phyloP scores from a whole-genome alignment of 2,113 vertebrate species.

The Archilochus colubris region DNA sequence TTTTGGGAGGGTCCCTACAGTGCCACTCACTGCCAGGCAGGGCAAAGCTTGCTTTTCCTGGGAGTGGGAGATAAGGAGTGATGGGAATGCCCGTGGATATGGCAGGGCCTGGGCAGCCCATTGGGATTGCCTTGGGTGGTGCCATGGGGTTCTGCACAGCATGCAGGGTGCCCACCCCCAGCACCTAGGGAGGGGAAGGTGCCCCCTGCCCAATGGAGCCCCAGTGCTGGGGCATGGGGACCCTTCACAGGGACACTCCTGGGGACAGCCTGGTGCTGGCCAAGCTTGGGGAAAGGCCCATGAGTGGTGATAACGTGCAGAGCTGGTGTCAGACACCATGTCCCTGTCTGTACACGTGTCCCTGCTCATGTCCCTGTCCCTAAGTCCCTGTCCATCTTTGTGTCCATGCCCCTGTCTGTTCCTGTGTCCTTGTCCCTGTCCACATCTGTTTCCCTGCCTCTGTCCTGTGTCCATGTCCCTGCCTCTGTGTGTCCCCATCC shows the following conservation, averaged over 20 bases:
- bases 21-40: rapidly evolving
- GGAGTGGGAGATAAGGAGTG: neutral
- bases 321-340: neutral
- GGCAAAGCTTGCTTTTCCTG: neutral
- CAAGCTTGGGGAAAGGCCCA: too few relatives aligned
- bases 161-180: neutral
- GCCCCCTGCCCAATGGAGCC: too few relatives aligned
- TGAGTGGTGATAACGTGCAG: too few relatives aligned
- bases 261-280: neutral
- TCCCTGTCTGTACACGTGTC: neutral
- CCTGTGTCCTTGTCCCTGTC: neutral
- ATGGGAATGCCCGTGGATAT: neutral
- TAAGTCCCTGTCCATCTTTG: too few relatives aligned
- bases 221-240: too few relatives aligned
- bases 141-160: neutral
- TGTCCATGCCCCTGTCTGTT: too few relatives aligned
- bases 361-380: too few relatives aligned
- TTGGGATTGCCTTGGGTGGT: too few relatives aligned
- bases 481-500: neutral
- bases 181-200: neutral
- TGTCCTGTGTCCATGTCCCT: neutral
- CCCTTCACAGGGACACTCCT: rapidly evolving
- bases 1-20: too few relatives aligned
- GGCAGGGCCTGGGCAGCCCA: neutral
- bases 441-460: too few relatives aligned